Conservation (phyloP, 2,888 invertebrate species). For the Trachelus stipa region DNA sequence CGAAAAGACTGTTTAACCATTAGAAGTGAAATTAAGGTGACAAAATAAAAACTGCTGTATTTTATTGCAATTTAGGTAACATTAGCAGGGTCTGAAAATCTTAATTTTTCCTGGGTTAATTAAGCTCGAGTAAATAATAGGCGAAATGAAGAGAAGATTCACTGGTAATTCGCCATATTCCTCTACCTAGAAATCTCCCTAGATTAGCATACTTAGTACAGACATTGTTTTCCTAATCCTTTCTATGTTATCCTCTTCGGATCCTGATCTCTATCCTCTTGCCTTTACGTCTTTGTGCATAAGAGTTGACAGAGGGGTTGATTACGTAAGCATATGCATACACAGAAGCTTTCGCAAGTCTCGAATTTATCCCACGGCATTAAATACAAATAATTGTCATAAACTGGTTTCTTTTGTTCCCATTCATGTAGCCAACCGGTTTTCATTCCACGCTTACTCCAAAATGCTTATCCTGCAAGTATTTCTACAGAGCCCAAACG, state of each 20-base stretch:
- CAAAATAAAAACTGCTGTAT: background rate
- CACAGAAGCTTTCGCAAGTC: background rate
- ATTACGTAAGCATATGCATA: background rate
- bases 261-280: background rate
- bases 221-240: slow-evolving; percentile 44
- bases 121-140: background rate
- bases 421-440: background rate
- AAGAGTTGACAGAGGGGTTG: background rate
- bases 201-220: slow-evolving; percentile 40
- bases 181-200: slow-evolving; percentile 5
- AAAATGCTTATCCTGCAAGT: background rate
- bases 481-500: background rate
- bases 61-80: background rate
- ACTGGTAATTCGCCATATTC: background rate
- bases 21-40: background rate
- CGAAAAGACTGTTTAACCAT: background rate
- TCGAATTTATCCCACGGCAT: background rate
- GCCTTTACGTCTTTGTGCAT: background rate
- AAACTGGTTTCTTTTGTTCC: background rate
- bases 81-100: background rate
- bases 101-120: background rate
- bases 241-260: background rate
- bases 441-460: background rate
- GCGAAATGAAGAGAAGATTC: background rate
- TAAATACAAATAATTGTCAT: background rate